A percentile compares a stretch with the other conserved stretches of the same genome.
phyloP scores from a whole-genome alignment of 2,888 invertebrate species.

The Ryuthela nishihirai region DNA sequence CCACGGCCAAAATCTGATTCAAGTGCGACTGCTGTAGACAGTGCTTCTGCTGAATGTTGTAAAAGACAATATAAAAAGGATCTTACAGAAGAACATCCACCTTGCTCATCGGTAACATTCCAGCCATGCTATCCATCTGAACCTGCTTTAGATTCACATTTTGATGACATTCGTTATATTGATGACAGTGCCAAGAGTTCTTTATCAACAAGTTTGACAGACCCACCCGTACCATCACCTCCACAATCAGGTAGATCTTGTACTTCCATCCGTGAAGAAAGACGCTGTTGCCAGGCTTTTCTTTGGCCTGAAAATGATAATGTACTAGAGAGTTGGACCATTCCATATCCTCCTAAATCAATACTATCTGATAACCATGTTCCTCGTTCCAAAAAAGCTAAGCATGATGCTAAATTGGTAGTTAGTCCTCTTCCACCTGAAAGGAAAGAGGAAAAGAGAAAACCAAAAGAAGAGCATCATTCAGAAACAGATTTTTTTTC shows the following conservation, averaged over 20 bases:
- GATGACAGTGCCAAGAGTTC: slow-evolving; percentile 41
- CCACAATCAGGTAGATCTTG: slow-evolving; percentile 15
- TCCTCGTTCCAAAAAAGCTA: slow-evolving; percentile 17
- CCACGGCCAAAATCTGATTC: slow-evolving; percentile 7
- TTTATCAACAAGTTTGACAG: slow-evolving; percentile 29
- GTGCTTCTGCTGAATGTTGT: not conserved
- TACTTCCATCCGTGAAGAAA: slow-evolving; percentile 32
- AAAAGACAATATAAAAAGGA: not conserved
- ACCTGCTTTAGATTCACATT: slow-evolving; percentile 17
- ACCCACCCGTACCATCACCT: slow-evolving; percentile 15
- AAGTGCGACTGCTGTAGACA: slow-evolving; percentile 1
- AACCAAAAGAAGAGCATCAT: slow-evolving; percentile 3
- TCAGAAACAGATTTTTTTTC: slow-evolving; percentile 30
- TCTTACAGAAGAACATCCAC: not conserved
- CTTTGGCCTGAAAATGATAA: slow-evolving; percentile 33
- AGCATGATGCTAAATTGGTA: slow-evolving; percentile 23
- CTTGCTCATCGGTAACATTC: too few species aligned
- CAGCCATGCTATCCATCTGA: slow-evolving; percentile 6
- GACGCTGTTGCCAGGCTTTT: slow-evolving; percentile 36
- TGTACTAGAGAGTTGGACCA: slow-evolving; percentile 23
- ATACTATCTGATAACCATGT: slow-evolving; percentile 26
- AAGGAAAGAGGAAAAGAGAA: slow-evolving; percentile 19
- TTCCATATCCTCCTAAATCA: slow-evolving; percentile 29
- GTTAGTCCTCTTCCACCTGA: slow-evolving; percentile 33
- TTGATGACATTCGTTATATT: slow-evolving; percentile 38